These are phyloP conservation scores for Hoplostethus atlanticus DNA, from an alignment of 2,797 vertebrate genomes.

Conservation along the genomic window DNA sequence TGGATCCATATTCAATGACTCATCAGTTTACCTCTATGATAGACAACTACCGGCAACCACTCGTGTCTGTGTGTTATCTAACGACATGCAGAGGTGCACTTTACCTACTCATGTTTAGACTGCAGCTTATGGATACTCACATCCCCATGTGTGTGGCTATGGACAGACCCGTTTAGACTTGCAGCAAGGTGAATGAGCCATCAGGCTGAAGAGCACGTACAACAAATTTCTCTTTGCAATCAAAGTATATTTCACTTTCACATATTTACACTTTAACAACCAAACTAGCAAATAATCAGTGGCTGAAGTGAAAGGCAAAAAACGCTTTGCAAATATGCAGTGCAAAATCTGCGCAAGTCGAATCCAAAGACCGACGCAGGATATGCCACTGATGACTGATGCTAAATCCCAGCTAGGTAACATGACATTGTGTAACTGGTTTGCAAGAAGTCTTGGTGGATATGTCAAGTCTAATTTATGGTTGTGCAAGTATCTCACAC, in stretches of 20 bases:
- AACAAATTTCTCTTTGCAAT: conserved; percentile 20
- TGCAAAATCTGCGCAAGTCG: no score
- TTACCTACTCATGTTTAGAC: neutral
- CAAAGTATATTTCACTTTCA: neutral
- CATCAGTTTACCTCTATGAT: neutral
- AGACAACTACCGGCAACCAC: neutral
- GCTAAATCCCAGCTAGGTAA: neutral
- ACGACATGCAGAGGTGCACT: neutral
- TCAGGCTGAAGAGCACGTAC: neutral
- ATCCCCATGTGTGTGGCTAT: neutral
- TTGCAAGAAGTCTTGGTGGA: neutral
- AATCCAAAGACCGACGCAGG: neutral
- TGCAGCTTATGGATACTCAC: no score
- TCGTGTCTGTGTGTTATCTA: neutral
- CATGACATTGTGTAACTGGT: neutral
- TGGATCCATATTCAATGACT: conserved; percentile 8
- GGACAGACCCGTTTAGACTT: conserved; percentile 14
- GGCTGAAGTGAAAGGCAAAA: neutral
- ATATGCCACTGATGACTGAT: neutral
- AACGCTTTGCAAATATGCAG: neutral
- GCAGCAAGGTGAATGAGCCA: neutral
- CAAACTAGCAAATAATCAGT: neutral
- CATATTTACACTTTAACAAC: no score
- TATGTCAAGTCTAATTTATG: neutral
- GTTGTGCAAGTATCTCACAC: neutral